Percentiles rank a stretch among this genome's conserved stretches.
Conservation (phyloP, 92 coral and sea anemone species). For the Epizoanthus stellaris region DNA sequence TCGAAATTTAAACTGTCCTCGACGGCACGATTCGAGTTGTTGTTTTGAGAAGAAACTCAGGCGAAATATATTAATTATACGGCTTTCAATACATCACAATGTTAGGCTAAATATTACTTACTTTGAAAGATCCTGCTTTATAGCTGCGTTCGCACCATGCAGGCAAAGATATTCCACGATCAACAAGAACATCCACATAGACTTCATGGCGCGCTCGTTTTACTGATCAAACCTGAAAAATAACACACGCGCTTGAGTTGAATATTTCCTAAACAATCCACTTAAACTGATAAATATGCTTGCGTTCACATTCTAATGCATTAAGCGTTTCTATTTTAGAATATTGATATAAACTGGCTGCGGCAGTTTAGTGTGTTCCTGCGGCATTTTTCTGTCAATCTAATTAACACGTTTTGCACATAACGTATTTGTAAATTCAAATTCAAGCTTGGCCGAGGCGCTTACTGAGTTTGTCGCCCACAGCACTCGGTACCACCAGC, state of each 20-base stretch:
- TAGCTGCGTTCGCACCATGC: conserved; percentile 10
- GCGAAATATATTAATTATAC: conserved; percentile 6
- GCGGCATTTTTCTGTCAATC: not conserved
- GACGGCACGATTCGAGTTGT: not conserved
- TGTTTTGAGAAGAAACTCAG: conserved; percentile 1
- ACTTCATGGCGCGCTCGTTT: conserved; percentile 1
- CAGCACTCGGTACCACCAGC: too few species aligned
- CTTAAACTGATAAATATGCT: not conserved
- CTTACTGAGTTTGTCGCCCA: too few species aligned
- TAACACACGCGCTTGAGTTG: not conserved
- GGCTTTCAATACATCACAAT: not conserved
- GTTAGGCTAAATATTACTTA: conserved; percentile 11
- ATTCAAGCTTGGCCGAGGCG: too few species aligned
- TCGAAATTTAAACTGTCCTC: not conserved
- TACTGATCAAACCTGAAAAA: conserved; percentile 4
- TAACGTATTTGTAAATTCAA: too few species aligned
- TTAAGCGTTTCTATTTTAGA: not conserved
- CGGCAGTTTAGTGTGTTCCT: not conserved
- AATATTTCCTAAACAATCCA: not conserved
- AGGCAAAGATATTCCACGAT: not conserved
- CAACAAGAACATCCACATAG: not conserved
- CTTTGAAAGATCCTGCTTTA: conserved; percentile 43
- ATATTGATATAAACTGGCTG: not conserved
- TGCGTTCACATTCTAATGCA: not conserved
- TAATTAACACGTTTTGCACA: too few species aligned